Conservation (phyloP, 2,113 vertebrate species). For the Ranitomeya imitator region DNA sequence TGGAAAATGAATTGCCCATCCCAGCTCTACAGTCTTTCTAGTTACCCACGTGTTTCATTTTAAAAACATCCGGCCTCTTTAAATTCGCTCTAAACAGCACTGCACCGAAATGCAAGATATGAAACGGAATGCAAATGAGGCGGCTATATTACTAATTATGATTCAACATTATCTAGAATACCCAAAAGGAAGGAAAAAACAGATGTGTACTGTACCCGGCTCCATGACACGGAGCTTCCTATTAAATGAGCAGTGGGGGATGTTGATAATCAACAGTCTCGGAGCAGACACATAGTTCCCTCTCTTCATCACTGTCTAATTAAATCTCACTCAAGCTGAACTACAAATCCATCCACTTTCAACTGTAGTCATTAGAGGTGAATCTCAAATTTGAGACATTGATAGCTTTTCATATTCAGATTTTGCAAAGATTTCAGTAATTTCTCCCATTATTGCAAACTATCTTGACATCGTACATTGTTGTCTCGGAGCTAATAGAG, state of each 20-base stretch:
- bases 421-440: not conserved
- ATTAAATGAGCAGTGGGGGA: conserved; percentile 48
- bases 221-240: conserved; percentile 38
- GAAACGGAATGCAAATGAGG: conserved; percentile 30
- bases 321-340: conserved; percentile 65
- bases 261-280: conserved; percentile 51
- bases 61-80: not conserved
- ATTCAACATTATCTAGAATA: conserved; percentile 56
- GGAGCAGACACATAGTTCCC: conserved; percentile 47
- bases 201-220: conserved; percentile 46
- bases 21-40: no score
- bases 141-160: conserved; percentile 47
- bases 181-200: conserved; percentile 54
- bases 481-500: not conserved
- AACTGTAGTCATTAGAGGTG: conserved; percentile 43
- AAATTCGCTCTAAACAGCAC: not conserved
- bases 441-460: not conserved
- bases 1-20: no score
- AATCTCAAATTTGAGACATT: conserved; percentile 6
- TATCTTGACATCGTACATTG: not conserved
- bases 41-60: no score
- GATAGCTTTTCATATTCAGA: not conserved
- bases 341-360: conserved; percentile 47
- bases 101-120: not conserved
- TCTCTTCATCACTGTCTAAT: conserved; percentile 64